Base-by-base conservation (phyloP, 2,888 invertebrate genomes). In the Agonopterix subpropinquella region DNA sequence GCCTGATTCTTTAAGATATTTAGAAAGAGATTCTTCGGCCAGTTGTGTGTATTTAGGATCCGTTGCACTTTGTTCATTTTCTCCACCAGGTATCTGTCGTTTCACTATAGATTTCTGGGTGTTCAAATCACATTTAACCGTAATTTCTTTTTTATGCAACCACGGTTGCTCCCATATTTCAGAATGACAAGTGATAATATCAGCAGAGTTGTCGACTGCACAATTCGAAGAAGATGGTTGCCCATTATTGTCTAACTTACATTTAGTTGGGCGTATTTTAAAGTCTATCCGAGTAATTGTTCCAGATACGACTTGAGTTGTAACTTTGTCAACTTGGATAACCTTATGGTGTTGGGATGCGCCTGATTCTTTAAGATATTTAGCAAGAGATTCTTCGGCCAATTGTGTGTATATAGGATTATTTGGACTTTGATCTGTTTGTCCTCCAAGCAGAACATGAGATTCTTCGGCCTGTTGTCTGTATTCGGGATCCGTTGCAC, bases 151-250 rank as follows among this genome's bases (percentile, higher is more conserved):
- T 1, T 75, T 76, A 0, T 67, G 54, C 11, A 90, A 41, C 92
- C 92, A 93, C 0, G 87, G 76, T 47, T 78, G 82, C 15, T 91
- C 88, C 92, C 91, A 92, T 39, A 92, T 78, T 36, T 71, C 58
- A 18, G 91, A 77, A 36, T 73, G 53, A 55, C 91, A 91, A 11
- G 4, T 62, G 9, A 48, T 28, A 2, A 11, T 39, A 9, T 48
- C 41, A 13, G 15, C 44, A 8, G 37, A 11, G n/a, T 11, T 18
- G 15, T 43, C 41, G 9, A 45, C 44, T 8, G 36, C 10, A 44
- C 45, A 46, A 8, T 41, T n/a, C 9, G 45, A 41, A n/a, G 45
- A 39, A 41, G 13, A 4, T 5, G 50, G 1, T 10, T 53, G 41
- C 11, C 54, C 43, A 13, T 53, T 51, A 8, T 49, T 50, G 36